phyloP scores from a whole-genome alignment of 2,888 invertebrate species.

The Hofmannophila pseudospretella region DNA sequence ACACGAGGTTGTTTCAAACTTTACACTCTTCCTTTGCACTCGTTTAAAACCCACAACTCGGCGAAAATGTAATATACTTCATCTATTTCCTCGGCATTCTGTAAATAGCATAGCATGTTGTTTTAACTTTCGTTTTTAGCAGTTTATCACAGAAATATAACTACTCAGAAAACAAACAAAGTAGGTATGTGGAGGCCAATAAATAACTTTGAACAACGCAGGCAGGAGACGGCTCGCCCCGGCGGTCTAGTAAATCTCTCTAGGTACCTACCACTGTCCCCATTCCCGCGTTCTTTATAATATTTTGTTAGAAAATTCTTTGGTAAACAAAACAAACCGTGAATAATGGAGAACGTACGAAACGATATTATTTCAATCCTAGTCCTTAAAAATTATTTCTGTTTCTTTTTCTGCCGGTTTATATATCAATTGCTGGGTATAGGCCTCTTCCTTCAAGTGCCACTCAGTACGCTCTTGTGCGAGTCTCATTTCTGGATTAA shows the following conservation, averaged over 20 bases:
- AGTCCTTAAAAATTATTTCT: too few relatives aligned
- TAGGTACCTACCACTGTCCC: constrained; percentile 9
- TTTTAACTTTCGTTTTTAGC: background rate
- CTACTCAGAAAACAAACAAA: constrained; percentile 9
- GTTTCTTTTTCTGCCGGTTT: too few relatives aligned
- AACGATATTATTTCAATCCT: too few relatives aligned
- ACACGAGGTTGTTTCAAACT: constrained; percentile 30
- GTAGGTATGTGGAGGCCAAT: constrained; percentile 10
- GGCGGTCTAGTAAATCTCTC: constrained; percentile 13
- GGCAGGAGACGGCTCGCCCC: constrained; percentile 11
- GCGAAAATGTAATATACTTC: background rate
- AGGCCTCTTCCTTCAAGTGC: too few relatives aligned
- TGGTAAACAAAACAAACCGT: background rate
- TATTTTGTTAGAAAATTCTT: constrained; percentile 3
- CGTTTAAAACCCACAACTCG: background rate
- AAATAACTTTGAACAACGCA: constrained; percentile 13
- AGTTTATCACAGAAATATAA: constrained; percentile 11
- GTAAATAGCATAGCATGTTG: background rate
- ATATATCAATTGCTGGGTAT: too few relatives aligned
- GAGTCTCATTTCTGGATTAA: too few relatives aligned
- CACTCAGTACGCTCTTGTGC: too few relatives aligned
- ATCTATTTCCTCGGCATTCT: background rate
- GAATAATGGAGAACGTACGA: background rate
- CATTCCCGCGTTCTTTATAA: constrained; percentile 5
- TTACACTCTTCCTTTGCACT: background rate